Percentiles rank a stretch among this genome's conserved stretches.
Evolutionary conservation across 2,113 vertebrate species (phyloP).

Genomic region (human): DNA sequence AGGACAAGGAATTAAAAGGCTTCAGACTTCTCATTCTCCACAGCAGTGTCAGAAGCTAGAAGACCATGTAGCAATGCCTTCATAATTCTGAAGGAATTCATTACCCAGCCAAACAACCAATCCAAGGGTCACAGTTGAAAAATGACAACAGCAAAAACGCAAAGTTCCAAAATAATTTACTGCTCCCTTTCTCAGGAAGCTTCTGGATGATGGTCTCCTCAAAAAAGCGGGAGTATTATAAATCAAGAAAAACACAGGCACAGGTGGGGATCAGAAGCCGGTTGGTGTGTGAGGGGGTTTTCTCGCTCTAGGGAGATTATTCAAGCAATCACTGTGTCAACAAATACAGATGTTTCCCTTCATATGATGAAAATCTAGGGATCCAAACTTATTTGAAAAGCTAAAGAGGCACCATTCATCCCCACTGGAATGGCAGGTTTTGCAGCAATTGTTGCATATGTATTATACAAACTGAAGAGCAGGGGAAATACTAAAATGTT

Average conservation of each 20-base stretch:
- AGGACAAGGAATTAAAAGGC: neutral
- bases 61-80: neutral
- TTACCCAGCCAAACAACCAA: neutral
- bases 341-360: too few relatives aligned
- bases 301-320: too few relatives aligned
- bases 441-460: too few relatives aligned
- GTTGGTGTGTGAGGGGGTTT: too few relatives aligned
- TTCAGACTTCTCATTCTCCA: neutral
- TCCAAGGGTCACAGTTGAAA: neutral
- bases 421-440: too few relatives aligned
- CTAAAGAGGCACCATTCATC: too few relatives aligned
- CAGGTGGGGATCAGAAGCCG: too few relatives aligned
- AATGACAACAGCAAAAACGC: neutral
- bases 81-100: neutral
- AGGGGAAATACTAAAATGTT: too few relatives aligned
- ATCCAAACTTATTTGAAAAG: too few relatives aligned
- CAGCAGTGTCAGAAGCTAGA: neutral
- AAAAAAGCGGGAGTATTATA: neutral
- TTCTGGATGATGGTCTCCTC: constrained; percentile 15
- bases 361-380: too few relatives aligned
- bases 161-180: neutral
- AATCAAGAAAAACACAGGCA: neutral
- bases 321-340: too few relatives aligned
- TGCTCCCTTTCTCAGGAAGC: neutral
- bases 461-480: too few relatives aligned